Evolutionary conservation across 2,113 vertebrate species (phyloP), one percentile per base, ranked within the genome.

Genomic region (Thermophis baileyi): DNA sequence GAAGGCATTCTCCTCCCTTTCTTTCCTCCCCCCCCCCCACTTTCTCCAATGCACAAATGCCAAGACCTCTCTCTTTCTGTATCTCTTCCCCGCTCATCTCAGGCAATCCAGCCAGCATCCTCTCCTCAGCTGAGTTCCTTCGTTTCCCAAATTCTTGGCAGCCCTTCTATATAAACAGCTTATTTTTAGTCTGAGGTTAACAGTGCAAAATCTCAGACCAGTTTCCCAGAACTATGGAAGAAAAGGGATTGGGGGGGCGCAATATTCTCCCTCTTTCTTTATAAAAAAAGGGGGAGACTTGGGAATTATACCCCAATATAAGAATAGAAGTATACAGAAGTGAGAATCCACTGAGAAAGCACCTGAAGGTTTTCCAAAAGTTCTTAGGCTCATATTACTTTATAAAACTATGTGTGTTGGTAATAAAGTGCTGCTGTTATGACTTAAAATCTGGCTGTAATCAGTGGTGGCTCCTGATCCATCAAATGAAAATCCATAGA

Each of bases 101-200:
- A 63, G 95, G 90, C 7, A 0, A 94, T 2, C 53, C 91, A 91
- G 95, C 96, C 96, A 96, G 93, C 96, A 96, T 97, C 95, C 96
- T 95, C 96, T 95, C 96, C 51, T 85, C 53, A 30, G 24, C 46
- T 57, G 51, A 47, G 94, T 92, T 95, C 95, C 96, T 97, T 97
- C 97, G 96, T 97, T 96, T 97, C 96, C 97, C 97, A 97, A 97
- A 97, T 98, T 98, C 97, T 98, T 98, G 98, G 98, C 98, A 98
- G 96, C 97, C 96, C 96, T 10, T 95, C 94, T 97, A 96, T 96
- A 97, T 98, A 98, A 98, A 98, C 98, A 98, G 97, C 95, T 97
- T 98, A 98, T 98, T 98, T 98, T 98, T 98, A 98, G 98, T 97
- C 50, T 50, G 85, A 98, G 98, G 98, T 98, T 98, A 98, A 98